Percentiles rank a stretch among this genome's conserved stretches.
phyloP scores from a whole-genome alignment of 2,888 invertebrate genomes.

The Mimumesa dahlbomi region DNA sequence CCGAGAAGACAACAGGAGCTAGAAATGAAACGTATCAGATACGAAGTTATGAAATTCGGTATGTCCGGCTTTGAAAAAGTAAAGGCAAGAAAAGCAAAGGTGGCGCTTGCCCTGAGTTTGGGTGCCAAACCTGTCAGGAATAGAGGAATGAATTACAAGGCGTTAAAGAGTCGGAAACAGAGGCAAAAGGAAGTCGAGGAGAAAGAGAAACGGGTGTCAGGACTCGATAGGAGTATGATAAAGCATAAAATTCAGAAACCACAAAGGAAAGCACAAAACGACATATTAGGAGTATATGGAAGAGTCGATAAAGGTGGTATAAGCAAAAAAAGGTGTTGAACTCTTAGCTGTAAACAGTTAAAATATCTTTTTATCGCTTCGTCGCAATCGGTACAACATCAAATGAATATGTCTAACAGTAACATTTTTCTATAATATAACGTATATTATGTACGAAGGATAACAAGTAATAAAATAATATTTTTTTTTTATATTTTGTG shows the following conservation, averaged over 20 bases:
- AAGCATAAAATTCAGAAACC: slow-evolving; percentile 50
- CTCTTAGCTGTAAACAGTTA: slow-evolving; percentile 55
- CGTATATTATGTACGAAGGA: slow-evolving; percentile 71
- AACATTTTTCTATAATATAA: slow-evolving; percentile 61
- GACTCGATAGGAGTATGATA: slow-evolving; percentile 61
- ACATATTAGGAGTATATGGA: slow-evolving; percentile 74
- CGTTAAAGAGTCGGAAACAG: slow-evolving; percentile 84
- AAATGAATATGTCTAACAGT: slow-evolving; percentile 65
- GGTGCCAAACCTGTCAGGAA: slow-evolving; percentile 91
- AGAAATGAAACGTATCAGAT: slow-evolving; percentile 88
- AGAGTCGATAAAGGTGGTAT: slow-evolving; percentile 63
- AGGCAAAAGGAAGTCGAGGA: slow-evolving; percentile 81
- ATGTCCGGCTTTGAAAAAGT: slow-evolving; percentile 87
- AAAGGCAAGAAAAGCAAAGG: slow-evolving; percentile 89
- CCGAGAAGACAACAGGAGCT: slow-evolving; percentile 81
- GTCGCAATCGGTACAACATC: slow-evolving; percentile 65
- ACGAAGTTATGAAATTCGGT: slow-evolving; percentile 92
- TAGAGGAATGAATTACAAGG: slow-evolving; percentile 86
- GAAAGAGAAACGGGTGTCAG: slow-evolving; percentile 70
- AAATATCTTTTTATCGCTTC: slow-evolving; percentile 62
- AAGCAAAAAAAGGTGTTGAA: slow-evolving; percentile 40
- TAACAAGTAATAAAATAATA: slow-evolving; percentile 78
- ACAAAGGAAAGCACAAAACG: slow-evolving; percentile 46
- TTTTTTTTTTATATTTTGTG: slow-evolving; percentile 67
- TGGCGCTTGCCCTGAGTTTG: slow-evolving; percentile 88